Evolutionary conservation across 2,888 invertebrate species (phyloP), one percentile per base, ranked within the genome.

Genomic region (Nymphalis urticae): DNA sequence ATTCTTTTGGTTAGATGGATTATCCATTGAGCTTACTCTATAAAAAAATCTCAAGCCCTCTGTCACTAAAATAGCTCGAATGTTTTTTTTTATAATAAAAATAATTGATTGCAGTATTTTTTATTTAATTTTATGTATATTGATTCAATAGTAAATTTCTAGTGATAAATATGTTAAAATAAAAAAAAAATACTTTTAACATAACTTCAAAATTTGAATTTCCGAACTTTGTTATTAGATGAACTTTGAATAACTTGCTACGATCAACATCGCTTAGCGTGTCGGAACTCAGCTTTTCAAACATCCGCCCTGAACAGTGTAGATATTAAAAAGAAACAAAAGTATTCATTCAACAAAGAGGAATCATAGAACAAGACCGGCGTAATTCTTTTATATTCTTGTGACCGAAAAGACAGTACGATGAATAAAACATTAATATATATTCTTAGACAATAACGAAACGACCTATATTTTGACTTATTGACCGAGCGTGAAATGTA

Each of bases 231-330:
- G 36, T 62, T 16, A 66, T 48, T 24, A 13, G 62, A 51, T 16
- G 54, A 36, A 48, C 48, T 58, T 48, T 36, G 58, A 27, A 50
- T 50, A 50, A 64, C 53, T 62, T 62, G 56, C 16, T 62, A 66
- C n/a, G 56, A 36, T 50, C 36, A 62, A 62, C 62, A 56, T 66
- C 61, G 51, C 10, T 42, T 50, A 61, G 48, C 36, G 48, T 48
- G 27, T 62, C 54, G 66, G 62, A 66, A 66, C 62, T 62, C 56
- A 36, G 66, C 66, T 66, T 66, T 66, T 42, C 66, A 66, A 66
- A 66, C 62, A 66, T 66, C 66, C 66, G 66, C 36, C 56, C 54
- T 62, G 32, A 24, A 54, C 21, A 19, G 47, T 17, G 36, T 42
- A 19, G 60, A 50, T 48, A 48, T 54, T 62, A 48, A 36, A 66